Base-by-base conservation (phyloP, 2,888 invertebrate species). In the Pseudococcus jackbeardsleyi region DNA sequence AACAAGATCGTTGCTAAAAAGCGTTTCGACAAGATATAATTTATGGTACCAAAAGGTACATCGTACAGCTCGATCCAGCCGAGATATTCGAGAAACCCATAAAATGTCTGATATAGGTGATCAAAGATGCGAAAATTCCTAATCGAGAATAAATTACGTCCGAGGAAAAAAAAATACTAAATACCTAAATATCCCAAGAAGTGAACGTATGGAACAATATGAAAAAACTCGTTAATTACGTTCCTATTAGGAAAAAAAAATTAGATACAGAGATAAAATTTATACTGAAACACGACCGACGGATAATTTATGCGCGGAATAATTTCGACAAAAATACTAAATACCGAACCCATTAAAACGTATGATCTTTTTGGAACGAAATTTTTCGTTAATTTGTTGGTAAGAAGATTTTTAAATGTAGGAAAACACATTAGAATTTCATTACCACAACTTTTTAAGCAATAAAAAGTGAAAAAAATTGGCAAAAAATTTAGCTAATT, bases 201-300 rank as follows among this genome's bases (percentile, higher is more conserved):
- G 59, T 50, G 48, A 42, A 42, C 42, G 42, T 12, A 50, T 8
- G 5, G 64, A 64, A 64, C 64, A 64, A 64, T 64, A 64, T 64
- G 64, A 64, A 64, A 64, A 64, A 64, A 64, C 64, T 64, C 12
- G 64, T 64, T 64, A 64, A 64, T 64, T 64, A 64, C 64, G 64
- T 64, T 9, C 22, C 22, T 64, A 8, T 22, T 59, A 64, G 15
- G 19, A 64, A 64, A 64, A 64, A 64, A 64, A 22, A 64, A 64
- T 33, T 33, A n/a, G 59, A 59, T 59, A 59, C 17, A 19, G 19
- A 59, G 59, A 59, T n/a, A 8, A n/a, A n/a, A 8, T 3, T 5
- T n/a, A 59, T 50, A 50, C 48, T 12, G n/a, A 11, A 64, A 22
- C 42, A 42, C 42, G 42, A 8, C 42, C 42, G 42, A 42, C 42